A percentile compares a stretch with the other conserved stretches of the same genome.
Evolutionary conservation across 2,797 vertebrate species (phyloP).

Genomic region (Epinephelus awoara): DNA sequence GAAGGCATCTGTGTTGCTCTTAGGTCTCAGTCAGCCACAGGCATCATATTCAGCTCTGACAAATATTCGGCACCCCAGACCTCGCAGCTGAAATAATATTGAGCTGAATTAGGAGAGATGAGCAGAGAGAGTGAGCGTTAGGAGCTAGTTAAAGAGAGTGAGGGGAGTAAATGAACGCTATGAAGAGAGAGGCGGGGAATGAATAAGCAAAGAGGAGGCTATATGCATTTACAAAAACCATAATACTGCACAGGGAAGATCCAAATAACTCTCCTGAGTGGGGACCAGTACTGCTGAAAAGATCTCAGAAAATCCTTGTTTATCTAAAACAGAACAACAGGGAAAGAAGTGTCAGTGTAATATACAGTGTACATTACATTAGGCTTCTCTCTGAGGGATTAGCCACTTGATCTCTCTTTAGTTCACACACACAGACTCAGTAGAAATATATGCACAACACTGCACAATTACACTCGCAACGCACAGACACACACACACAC

Average conservation of each 20-base stretch:
- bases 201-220: slow-evolving; percentile 32
- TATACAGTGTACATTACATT: slow-evolving; percentile 55
- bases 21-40: slow-evolving; percentile 37
- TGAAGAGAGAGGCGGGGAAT: neutral
- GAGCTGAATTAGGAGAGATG: slow-evolving; percentile 40
- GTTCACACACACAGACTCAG: slow-evolving; percentile 13
- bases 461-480: slow-evolving; percentile 16
- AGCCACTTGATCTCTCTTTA: slow-evolving; percentile 16
- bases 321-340: slow-evolving; percentile 30
- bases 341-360: slow-evolving; percentile 36
- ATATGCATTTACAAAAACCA: slow-evolving; percentile 16
- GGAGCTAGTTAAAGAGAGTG: slow-evolving; percentile 24
- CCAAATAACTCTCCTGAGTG: slow-evolving; percentile 5
- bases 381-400: slow-evolving; percentile 38
- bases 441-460: slow-evolving; percentile 20
- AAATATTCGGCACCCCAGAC: slow-evolving; percentile 36
- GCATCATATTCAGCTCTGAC: slow-evolving; percentile 36
- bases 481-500: slow-evolving; percentile 12
- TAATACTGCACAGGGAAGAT: slow-evolving; percentile 8
- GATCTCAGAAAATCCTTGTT: slow-evolving; percentile 34
- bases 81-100: slow-evolving; percentile 51
- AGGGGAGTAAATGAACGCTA: neutral
- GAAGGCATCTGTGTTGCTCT: slow-evolving; percentile 47
- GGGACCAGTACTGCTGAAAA: slow-evolving; percentile 18
- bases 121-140: slow-evolving; percentile 33